Evolutionary conservation across 2,113 vertebrate genomes (phyloP).

Genomic region (Apteryx owenii): DNA sequence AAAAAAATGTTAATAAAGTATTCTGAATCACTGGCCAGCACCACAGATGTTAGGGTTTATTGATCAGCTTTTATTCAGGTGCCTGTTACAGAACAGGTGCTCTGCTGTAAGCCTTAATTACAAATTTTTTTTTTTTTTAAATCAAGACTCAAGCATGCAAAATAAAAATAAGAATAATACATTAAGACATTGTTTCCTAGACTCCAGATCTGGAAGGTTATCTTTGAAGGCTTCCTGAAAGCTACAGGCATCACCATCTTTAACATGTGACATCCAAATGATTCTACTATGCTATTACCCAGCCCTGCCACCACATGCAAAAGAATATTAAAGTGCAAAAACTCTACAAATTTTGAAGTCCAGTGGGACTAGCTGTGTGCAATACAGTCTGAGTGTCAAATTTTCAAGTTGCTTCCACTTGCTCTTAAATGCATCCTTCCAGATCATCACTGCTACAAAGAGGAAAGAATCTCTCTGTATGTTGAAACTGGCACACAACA

Average conservation of each 20-base stretch:
- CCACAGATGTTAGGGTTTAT: neutral
- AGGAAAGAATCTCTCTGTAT: neutral
- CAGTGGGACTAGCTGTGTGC: neutral
- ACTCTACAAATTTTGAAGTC: neutral
- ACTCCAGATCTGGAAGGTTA: neutral
- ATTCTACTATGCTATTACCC: neutral
- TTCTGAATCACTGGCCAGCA: neutral
- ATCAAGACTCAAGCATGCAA: neutral
- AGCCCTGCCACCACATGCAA: neutral
- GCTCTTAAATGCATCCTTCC: neutral
- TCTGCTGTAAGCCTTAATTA: neutral
- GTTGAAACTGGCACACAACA: neutral
- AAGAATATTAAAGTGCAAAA: neutral
- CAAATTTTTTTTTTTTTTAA: neutral
- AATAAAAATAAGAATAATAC: neutral
- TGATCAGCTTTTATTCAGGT: neutral
- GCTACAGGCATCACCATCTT: neutral
- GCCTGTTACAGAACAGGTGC: neutral
- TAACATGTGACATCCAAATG: neutral
- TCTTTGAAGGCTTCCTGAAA: neutral
- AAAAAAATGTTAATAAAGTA: neutral
- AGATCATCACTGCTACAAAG: neutral
- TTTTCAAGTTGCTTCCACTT: conserved; percentile 22
- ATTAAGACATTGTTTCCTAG: neutral
- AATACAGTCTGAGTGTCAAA: neutral